A percentile compares a stretch with the other conserved stretches of the same genome.
phyloP scores from a whole-genome alignment of 2,888 invertebrate genomes.

The Chloroclystis v-ata region DNA sequence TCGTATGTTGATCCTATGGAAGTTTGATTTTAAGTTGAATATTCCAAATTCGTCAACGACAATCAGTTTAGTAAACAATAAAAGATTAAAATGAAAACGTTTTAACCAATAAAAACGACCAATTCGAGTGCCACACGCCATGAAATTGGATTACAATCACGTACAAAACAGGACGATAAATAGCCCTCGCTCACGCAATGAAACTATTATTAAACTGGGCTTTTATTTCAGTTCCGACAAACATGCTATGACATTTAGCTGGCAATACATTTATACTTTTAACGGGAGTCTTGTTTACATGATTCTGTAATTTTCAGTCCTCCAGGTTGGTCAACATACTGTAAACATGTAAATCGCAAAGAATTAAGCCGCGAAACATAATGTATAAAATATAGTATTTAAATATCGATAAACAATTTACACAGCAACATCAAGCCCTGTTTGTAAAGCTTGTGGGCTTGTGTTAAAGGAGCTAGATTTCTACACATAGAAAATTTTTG shows the following conservation, averaged over 20 bases:
- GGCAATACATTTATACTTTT: background rate
- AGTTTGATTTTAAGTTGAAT: no score
- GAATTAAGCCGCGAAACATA: no score
- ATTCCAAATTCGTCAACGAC: background rate
- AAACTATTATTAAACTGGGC: slow-evolving; percentile 13
- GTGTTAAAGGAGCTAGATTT: no score
- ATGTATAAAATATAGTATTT: no score
- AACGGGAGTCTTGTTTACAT: background rate
- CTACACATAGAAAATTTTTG: no score
- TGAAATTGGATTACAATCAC: slow-evolving; percentile 27
- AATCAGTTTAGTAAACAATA: slow-evolving; percentile 9
- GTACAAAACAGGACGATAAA: slow-evolving; percentile 29
- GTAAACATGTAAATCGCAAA: no score
- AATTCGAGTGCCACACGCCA: slow-evolving; percentile 15
- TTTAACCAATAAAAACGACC: slow-evolving; percentile 7
- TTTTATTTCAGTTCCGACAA: slow-evolving; percentile 8
- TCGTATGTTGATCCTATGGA: no score
- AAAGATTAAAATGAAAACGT: slow-evolving; percentile 7
- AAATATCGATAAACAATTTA: no score
- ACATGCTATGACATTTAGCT: slow-evolving; percentile 10
- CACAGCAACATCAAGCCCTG: no score
- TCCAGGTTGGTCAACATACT: no score
- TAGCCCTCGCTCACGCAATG: slow-evolving; percentile 22
- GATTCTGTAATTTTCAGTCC: background rate
- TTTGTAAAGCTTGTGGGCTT: no score